These are phyloP conservation scores for Megalops atlanticus DNA, from an alignment of 2,113 vertebrate genomes.

Conservation along the genomic window DNA sequence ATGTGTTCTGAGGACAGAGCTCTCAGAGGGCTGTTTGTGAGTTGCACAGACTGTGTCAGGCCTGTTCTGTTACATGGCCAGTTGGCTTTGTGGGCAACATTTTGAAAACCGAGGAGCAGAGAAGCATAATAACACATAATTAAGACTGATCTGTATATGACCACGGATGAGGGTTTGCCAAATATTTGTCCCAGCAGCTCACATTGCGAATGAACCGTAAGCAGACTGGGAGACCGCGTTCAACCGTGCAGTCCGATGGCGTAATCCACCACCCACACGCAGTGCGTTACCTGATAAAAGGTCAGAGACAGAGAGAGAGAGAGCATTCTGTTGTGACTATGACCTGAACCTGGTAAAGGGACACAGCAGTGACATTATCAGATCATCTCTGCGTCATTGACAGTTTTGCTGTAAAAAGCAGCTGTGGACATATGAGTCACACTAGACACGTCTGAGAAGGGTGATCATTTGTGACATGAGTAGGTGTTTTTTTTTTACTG, in stretches of 20 bases:
- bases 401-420: no score
- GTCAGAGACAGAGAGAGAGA: background rate
- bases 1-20: background rate
- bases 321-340: background rate
- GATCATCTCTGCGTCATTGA: no score
- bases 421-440: no score
- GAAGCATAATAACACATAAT: background rate
- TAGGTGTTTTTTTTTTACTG: no score
- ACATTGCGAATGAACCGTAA: background rate
- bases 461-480: no score
- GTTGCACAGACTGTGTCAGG: no score
- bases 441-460: no score
- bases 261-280: background rate
- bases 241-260: background rate
- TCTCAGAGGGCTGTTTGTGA: no score
- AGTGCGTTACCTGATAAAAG: background rate
- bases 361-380: background rate
- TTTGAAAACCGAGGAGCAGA: background rate
- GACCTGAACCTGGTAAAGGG: background rate
- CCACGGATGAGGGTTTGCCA: background rate
- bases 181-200: background rate
- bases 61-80: background rate
- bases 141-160: background rate
- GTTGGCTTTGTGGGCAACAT: background rate
- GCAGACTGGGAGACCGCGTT: background rate